Percentiles rank a stretch among this genome's conserved stretches.
phyloP scores from a whole-genome alignment of 2,797 vertebrate species.

The Aratinga solstitialis region DNA sequence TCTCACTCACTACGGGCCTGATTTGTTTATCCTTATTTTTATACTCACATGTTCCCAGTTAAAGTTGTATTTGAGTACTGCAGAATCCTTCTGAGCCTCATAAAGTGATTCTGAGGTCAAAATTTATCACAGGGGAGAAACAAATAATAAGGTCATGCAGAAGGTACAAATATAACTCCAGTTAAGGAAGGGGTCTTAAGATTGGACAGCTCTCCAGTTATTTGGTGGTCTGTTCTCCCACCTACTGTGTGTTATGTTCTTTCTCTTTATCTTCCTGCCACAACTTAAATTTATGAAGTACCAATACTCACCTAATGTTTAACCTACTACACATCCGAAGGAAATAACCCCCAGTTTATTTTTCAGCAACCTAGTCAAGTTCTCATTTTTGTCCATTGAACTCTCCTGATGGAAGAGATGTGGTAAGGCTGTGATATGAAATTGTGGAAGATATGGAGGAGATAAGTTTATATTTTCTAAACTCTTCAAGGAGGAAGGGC shows the following conservation, averaged over 20 bases:
- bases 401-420: not conserved
- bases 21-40: not conserved
- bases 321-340: not conserved
- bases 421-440: not conserved
- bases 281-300: not conserved
- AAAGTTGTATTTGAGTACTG: not conserved
- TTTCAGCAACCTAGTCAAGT: not conserved
- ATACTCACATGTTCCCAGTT: rapidly evolving
- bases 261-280: not conserved
- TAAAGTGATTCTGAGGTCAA: not conserved
- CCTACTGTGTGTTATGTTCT: not conserved
- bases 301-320: not conserved
- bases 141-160: not conserved
- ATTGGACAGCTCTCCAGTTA: not conserved
- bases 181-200: not conserved
- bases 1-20: not conserved
- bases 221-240: not conserved
- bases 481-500: not conserved
- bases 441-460: not conserved
- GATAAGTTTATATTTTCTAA: not conserved
- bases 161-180: not conserved
- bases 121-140: not conserved
- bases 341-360: not conserved
- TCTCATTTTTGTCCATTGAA: not conserved
- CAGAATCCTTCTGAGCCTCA: not conserved